Base-by-base conservation (phyloP, 2,113 vertebrate genomes). In the Heloderma charlesbogerti region DNA sequence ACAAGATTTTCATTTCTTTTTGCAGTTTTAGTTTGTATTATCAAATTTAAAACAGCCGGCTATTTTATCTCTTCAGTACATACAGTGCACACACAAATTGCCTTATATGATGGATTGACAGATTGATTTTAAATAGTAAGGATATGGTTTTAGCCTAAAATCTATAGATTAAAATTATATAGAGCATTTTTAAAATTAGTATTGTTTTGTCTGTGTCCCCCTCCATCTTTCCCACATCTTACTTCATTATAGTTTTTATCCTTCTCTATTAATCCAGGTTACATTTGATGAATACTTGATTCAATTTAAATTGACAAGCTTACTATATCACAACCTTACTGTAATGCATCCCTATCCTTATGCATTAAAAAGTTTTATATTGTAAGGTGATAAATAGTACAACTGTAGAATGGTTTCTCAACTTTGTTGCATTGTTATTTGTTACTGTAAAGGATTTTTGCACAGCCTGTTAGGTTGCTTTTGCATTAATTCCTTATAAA, bases 401-500 rank as follows among this genome's bases (percentile, higher is more conserved):
- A 74, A 43, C 66, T 94, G 78, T 82, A 90, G 57, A 89, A 45
- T 20, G 25, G 71, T 85, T 84, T 57, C 79, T 92, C 27, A 90
- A 91, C 82, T 91, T 91, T 90, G 86, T 89, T 93, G 95, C 92
- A 93, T 69, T 82, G 91, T 71, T 91, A 7, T 90, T 71, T 88
- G 84, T 91, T 90, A 87, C 88, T 93, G 80, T 71, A 88, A 83
- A 78, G 0, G 91, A 90, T 92, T 93, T 96, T 77, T 94, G 69
- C 57, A 90, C 79, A 89, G 80, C 85, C 90, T 89, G 94, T 91
- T 90, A 93, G 92, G 90, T 95, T 93, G 91, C 82, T 95, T 84
- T 92, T 93, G 79, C 77, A 93, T 93, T 90, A 93, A 91, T 90
- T 94, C 93, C 84, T 96, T 90, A 90, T 95, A 96, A 94, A 94